Evolutionary conservation across 2,113 vertebrate genomes (phyloP).

Genomic region (Trinectes maculatus): DNA sequence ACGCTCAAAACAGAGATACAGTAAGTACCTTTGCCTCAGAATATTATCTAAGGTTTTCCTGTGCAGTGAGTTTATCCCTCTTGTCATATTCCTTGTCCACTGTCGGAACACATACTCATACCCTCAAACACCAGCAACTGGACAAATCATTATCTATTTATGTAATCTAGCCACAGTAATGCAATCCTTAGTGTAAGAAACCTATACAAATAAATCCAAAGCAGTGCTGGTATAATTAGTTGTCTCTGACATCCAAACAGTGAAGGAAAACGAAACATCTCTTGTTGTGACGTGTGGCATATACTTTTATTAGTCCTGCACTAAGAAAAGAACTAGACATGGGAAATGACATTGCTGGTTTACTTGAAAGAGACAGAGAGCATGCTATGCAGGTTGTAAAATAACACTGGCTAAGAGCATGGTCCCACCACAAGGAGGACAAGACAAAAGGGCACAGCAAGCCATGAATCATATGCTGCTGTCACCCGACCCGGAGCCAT

Average conservation of each 20-base stretch:
- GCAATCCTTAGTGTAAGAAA: neutral
- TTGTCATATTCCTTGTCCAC: slow-evolving; percentile 11
- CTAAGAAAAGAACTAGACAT: slow-evolving; percentile 48
- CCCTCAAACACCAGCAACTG: slow-evolving; percentile 24
- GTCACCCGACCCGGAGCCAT: slow-evolving; percentile 77
- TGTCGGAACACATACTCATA: slow-evolving; percentile 16
- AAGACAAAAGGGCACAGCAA: slow-evolving; percentile 74
- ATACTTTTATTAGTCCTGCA: slow-evolving; percentile 53
- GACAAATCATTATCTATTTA: slow-evolving; percentile 27
- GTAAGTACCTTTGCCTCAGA: neutral
- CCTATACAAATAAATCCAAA: slow-evolving; percentile 27
- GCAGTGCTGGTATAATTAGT: slow-evolving; percentile 12
- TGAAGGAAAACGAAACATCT: slow-evolving; percentile 32
- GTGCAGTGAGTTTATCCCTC: slow-evolving; percentile 3
- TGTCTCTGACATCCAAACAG: slow-evolving; percentile 42
- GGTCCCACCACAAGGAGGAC: slow-evolving; percentile 73
- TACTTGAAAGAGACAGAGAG: slow-evolving; percentile 49
- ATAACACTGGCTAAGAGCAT: slow-evolving; percentile 72
- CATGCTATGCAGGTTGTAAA: slow-evolving; percentile 67
- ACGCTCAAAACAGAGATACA: no score
- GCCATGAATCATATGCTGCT: slow-evolving; percentile 81
- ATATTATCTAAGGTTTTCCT: slow-evolving; percentile 41
- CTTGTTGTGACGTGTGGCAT: slow-evolving; percentile 66
- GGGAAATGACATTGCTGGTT: slow-evolving; percentile 69
- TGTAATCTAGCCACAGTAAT: slow-evolving; percentile 31